Evolutionary conservation across 2,888 invertebrate genomes (phyloP), one percentile per base, ranked within the genome.

Genomic region (Celastrina argiolus): DNA sequence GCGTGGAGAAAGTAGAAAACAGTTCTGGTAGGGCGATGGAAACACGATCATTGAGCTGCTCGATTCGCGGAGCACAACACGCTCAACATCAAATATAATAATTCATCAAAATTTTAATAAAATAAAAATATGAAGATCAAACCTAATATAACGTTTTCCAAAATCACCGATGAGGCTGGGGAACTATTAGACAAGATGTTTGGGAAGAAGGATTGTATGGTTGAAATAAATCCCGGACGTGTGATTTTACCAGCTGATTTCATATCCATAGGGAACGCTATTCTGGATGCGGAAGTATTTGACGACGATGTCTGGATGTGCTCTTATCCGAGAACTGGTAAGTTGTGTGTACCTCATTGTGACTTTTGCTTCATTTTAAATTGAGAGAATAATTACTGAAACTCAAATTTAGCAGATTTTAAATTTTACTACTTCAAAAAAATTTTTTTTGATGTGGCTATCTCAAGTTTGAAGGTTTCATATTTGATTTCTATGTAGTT

Each of bases 241-340:
- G 94, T 94, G 69, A 86, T 96, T 22, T 79, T 96, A 69, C 96
- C 96, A 0, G 92, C 94, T 0, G 93, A 94, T 74, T 96, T 93
- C 75, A 89, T 92, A 74, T 92, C 93, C 14, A 92, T 95, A 41
- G 95, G 94, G 0, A 93, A 94, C 73, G 92, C 93, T 72, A 95
- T 97, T 67, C 81, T 94, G 67, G 93, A 95, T 67, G 93, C 97
- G 80, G 92, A 94, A 66, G 93, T 97, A 2, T 88, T 94, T 66
- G 92, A 94, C 3, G 95, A 94, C 73, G 97, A 98, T 80, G 93
- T 97, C 0, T 97, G 97, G 95, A 92, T 97, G 81, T 93, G 96
- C 58, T 97, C 97, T 10, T 97, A 95, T 88, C 97, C 98, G 0
- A 93, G 97, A 76, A 97, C 97, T 74, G 97, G 97, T 96, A 80